Evolutionary conservation across 1,140 invertebrate genomes (phyloP), one percentile per base, ranked within the genome.

Genomic region (Nebria ingens): DNA sequence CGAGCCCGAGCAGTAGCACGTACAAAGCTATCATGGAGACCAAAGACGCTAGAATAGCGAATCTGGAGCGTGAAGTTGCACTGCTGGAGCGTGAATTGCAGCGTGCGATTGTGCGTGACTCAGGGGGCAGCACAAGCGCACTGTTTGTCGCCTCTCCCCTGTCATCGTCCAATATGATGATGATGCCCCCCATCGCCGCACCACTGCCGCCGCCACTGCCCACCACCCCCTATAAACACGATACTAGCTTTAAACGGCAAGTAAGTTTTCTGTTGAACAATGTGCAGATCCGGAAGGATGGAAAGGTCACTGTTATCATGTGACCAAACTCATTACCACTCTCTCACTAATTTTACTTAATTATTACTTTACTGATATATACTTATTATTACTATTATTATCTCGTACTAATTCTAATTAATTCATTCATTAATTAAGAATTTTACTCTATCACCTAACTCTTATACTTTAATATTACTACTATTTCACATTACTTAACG

Each of bases 1-100:
- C 79, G 70, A 79, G 79, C 66, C 79, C 82, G 58, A 81, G 82
- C 65, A 83, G 80, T 71, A 79, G 75, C 62, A 86, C 84, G 57
- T 76, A 87, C 66, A 83, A 82, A 54, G 84, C 85, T 56, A 84
- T 89, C 67, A 76, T 89, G 69, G 85, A 87, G 74, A 87, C 85
- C 51, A 87, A 92, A 80, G 87, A 91, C 72, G 86, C 86, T 58
- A 77, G 88, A 65, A 92, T 92, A 71, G 79, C 83, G 61, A 87
- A 84, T 51, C 76, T 93, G 71, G 89, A 93, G 78, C 84, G 85
- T 62, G 86, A 91, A 69, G 80, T 93, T 56, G 77, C 79, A 55
- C 71, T 87, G 62, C 77, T 91, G 64, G 83, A 86, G 70, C 68
- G 75, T 63, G 85, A 87, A 72, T 66, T 86, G 66, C 78, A 82